Evolutionary conservation across 23 tunicate species (phyloP).

Genomic region (Halocynthia aurantium): DNA sequence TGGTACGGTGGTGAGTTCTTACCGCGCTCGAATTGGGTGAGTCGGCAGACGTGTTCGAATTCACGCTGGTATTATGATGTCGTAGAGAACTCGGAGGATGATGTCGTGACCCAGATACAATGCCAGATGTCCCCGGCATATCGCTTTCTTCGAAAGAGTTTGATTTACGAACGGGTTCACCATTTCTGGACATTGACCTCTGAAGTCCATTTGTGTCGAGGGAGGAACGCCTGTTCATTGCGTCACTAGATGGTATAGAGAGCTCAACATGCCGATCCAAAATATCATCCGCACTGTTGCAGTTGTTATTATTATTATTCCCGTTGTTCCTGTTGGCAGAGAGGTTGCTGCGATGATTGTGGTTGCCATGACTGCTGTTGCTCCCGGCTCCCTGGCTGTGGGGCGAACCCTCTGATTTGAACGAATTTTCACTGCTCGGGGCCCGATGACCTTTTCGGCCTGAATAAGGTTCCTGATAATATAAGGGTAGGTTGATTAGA

Average conservation of each 20-base stretch:
- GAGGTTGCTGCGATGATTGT: neutral
- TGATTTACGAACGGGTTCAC: neutral
- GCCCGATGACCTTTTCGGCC: slow-evolving; percentile 1
- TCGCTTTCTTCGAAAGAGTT: slow-evolving; percentile 9
- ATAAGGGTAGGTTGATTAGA: no score
- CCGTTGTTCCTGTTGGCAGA: neutral
- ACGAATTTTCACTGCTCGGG: slow-evolving; percentile 27
- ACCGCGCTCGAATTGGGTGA: no score
- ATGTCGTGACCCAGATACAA: neutral
- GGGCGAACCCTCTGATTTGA: slow-evolving; percentile 23
- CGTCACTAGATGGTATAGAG: no score
- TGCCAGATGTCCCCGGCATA: slow-evolving; percentile 19
- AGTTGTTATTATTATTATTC: slow-evolving; percentile 11
- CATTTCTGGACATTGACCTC: no score
- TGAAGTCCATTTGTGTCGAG: no score
- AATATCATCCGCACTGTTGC: neutral
- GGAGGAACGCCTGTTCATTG: no score
- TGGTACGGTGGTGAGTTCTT: slow-evolving; percentile 3
- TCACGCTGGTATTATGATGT: slow-evolving; percentile 5
- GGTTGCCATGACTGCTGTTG: slow-evolving; percentile 3
- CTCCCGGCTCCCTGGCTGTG: slow-evolving; percentile 6
- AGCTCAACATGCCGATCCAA: no score
- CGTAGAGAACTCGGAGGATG: slow-evolving; percentile 12
- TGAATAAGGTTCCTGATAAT: neutral
- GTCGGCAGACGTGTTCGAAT: neutral